These are phyloP conservation scores for Melinopterus prodromus DNA, from an alignment of 2,888 invertebrate genomes.

Conservation along the genomic window DNA sequence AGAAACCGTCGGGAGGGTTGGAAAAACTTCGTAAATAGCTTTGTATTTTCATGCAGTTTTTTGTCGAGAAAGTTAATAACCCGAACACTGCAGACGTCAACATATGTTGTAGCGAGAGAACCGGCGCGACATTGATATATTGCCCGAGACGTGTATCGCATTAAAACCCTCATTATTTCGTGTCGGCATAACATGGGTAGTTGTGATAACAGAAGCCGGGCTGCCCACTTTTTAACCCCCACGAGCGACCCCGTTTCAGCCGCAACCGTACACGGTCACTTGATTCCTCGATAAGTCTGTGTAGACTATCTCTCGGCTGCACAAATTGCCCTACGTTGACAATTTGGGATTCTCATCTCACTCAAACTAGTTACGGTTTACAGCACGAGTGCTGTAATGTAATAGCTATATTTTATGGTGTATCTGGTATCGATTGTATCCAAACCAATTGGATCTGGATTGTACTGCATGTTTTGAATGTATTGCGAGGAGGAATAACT, in stretches of 20 bases:
- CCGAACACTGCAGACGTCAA: slow-evolving; percentile 33
- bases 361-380: neutral
- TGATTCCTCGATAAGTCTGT: neutral
- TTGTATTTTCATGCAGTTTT: slow-evolving; percentile 34
- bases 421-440: neutral
- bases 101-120: slow-evolving; percentile 30
- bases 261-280: neutral
- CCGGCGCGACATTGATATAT: slow-evolving; percentile 34
- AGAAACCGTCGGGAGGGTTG: neutral
- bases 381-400: neutral
- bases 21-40: slow-evolving; percentile 32
- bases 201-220: slow-evolving; percentile 28
- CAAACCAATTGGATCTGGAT: neutral
- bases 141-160: slow-evolving; percentile 33
- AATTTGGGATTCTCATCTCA: neutral
- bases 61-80: slow-evolving; percentile 34
- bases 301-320: neutral
- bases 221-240: neutral
- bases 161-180: slow-evolving; percentile 35
- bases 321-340: neutral
- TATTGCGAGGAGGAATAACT: too few species aligned
- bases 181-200: slow-evolving; percentile 32
- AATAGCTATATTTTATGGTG: neutral
- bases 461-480: too few species aligned
- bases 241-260: neutral